Base-by-base conservation (phyloP, 2,113 vertebrate genomes). In the Clinocottus analis region DNA sequence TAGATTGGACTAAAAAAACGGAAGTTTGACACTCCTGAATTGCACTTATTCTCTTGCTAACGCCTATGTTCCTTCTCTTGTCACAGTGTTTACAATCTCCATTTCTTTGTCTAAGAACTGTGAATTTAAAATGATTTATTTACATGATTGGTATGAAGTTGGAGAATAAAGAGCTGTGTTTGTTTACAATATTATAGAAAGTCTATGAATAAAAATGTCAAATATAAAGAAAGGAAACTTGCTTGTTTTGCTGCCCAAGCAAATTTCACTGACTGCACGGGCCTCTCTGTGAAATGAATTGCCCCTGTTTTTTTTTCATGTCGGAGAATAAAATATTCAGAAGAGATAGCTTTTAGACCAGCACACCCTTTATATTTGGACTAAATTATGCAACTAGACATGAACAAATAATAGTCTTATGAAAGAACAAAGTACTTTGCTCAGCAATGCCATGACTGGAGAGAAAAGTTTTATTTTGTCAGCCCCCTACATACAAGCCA, bases 251-350 rank as follows among this genome's bases (percentile, higher is more conserved):
- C 62, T 67, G 49, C 67, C 33, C 49, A 14, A 51, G 67, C 55
- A 70, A 58, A 62, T 82, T 19, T 53, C n/a, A 29, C n/a, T 12
- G 47, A 41, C 51, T 47, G 61, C 4, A 19, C 43, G 49, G 35
- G 39, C 43, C 17, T 73, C 69, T 14, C 45, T 9, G 3, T 60
- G 68, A 70, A 78, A 72, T 69, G 83, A 77, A 29, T 51, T 19
- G 29, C 19, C 56, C 13, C 64, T 16, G 45, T 77, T 37, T 37
- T 37, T 77, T 72, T 72, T 79, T 82, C 70, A 33, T 84, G 67
- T 55, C 58, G 63, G 62, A 65, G 63, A 84, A 89, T 91, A 25
- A 90, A 92, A 92, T 87, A 92, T 90, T 91, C 71, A 89, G 31
- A 75, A 66, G 83, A 69, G 79, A 56, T 39, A 47, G 69, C 83